phyloP scores from a whole-genome alignment of 1,140 invertebrate genomes.

The Pseudomyrmex sp. region DNA sequence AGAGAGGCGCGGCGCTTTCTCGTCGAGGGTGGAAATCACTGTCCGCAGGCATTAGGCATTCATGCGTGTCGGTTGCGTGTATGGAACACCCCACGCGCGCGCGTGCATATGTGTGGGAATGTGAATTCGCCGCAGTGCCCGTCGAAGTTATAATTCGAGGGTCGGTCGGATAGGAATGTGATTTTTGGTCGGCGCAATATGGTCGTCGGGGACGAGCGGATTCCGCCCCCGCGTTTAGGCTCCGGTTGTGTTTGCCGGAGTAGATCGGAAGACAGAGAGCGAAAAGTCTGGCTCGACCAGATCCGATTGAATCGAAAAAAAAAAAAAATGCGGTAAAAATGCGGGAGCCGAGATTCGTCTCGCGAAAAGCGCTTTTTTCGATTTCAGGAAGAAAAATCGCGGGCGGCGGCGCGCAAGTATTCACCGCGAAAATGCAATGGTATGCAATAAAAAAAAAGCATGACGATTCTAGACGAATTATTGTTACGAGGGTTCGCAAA shows the following conservation, averaged over 20 bases:
- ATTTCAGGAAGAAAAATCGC: background rate
- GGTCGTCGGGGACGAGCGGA: conserved; percentile 34
- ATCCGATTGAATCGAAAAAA: background rate
- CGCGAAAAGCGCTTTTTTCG: background rate
- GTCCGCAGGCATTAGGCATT: conserved; percentile 81
- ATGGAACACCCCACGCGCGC: conserved; percentile 25
- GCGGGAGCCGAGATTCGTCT: conserved; percentile 3
- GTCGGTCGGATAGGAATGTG: conserved; percentile 75
- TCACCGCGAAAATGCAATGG: conserved; percentile 51
- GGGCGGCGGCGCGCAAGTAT: conserved; percentile 21
- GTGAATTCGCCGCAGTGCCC: conserved; percentile 73
- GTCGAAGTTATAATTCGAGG: conserved; percentile 75
- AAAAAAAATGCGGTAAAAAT: background rate
- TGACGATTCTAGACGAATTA: background rate
- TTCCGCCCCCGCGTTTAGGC: background rate
- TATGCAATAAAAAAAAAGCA: background rate
- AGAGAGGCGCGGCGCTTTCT: conserved; percentile 71
- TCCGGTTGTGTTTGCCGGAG: background rate
- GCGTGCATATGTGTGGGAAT: conserved; percentile 78
- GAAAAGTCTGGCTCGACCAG: background rate
- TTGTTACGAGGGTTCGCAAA: background rate
- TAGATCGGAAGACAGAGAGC: background rate
- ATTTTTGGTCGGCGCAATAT: conserved; percentile 75
- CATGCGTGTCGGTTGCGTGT: conserved; percentile 80
- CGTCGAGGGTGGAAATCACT: conserved; percentile 83